phyloP scores from a whole-genome alignment of 2,113 vertebrate species.

The Tamias sibiricus region DNA sequence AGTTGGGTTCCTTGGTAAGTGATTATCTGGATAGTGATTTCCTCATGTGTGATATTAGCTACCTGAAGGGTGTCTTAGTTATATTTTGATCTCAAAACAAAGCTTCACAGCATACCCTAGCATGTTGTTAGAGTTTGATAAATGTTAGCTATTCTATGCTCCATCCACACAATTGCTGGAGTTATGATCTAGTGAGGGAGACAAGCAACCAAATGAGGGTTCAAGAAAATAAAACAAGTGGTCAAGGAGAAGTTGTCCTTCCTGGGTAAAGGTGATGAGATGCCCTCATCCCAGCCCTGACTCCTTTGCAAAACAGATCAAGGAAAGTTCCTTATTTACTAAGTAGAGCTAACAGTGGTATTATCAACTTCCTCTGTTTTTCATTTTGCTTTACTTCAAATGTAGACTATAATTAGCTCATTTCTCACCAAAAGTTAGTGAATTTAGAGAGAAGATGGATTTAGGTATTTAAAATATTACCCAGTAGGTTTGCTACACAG shows the following conservation, averaged over 20 bases:
- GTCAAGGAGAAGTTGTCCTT: not conserved
- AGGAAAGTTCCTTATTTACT: not conserved
- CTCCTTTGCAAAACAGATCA: not conserved
- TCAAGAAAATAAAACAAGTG: not conserved
- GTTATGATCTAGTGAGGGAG: not conserved
- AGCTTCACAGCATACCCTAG: not conserved
- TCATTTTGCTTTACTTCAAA: not conserved
- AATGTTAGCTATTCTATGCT: not conserved
- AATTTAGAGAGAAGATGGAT: not conserved
- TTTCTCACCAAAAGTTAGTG: not conserved
- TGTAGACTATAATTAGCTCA: not conserved
- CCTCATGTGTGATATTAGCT: not conserved
- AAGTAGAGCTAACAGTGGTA: not conserved
- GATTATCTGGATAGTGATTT: not conserved
- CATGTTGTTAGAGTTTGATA: not conserved
- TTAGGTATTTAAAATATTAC: not conserved
- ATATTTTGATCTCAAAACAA: conserved; percentile 12
- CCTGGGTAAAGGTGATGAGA: not conserved
- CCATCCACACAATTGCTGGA: too few species aligned
- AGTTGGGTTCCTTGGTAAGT: not conserved
- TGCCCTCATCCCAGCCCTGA: not conserved
- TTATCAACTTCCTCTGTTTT: not conserved
- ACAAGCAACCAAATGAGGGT: not conserved
- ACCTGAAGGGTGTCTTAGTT: not conserved
- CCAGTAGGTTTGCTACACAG: not conserved